phyloP scores from a whole-genome alignment of 2,113 vertebrate genomes.

The Ceratotherium simum region DNA sequence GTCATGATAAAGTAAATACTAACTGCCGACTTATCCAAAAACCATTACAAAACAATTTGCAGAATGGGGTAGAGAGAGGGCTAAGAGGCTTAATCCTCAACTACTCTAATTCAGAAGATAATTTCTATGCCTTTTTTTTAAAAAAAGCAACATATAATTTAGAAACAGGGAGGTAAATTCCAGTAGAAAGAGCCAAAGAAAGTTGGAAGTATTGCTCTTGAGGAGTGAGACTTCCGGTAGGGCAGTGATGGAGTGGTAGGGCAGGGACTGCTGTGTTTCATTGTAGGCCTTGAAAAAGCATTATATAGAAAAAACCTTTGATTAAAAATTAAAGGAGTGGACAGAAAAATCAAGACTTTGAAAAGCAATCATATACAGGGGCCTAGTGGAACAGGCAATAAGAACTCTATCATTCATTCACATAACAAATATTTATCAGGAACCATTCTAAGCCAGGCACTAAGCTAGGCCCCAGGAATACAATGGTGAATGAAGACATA shows the following conservation, averaged over 20 bases:
- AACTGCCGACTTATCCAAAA: neutral
- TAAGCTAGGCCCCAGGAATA: neutral
- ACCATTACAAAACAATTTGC: neutral
- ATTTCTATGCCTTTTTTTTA: neutral
- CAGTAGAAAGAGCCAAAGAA: neutral
- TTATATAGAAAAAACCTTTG: neutral
- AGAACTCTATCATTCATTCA: neutral
- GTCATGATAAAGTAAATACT: neutral
- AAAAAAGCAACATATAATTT: neutral
- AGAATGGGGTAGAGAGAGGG: neutral
- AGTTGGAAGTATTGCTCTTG: neutral
- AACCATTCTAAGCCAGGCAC: neutral
- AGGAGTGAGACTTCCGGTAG: neutral
- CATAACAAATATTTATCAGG: neutral
- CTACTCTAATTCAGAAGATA: neutral
- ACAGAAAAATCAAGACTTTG: neutral
- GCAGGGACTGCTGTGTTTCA: neutral
- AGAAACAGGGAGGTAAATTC: neutral
- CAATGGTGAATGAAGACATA: neutral
- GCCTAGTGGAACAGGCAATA: neutral
- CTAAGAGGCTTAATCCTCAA: neutral
- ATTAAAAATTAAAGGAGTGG: conserved; percentile 3
- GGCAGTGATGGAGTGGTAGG: neutral
- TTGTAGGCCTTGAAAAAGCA: neutral
- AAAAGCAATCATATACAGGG: neutral